Percentiles rank a stretch among this genome's conserved stretches.
Evolutionary conservation across 1,140 invertebrate species (phyloP).

Genomic region (Scaptomyza graminum): DNA sequence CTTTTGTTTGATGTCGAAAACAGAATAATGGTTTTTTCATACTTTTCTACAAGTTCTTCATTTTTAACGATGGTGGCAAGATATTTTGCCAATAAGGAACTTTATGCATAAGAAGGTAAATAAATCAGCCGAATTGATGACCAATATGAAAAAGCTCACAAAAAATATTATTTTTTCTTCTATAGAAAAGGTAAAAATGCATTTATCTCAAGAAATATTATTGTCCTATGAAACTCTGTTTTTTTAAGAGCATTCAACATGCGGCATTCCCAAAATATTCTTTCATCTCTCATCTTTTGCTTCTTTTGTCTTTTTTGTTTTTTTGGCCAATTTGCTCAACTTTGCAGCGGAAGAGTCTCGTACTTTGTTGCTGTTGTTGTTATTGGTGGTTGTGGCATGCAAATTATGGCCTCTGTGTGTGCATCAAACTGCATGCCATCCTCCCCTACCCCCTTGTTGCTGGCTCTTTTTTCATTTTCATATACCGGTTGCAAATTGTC

Average conservation of each 20-base stretch:
- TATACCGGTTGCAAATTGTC: conserved; percentile 54
- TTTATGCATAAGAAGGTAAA: no score
- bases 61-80: no score
- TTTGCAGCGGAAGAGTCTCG: not conserved
- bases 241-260: no score
- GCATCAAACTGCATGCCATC: conserved; percentile 34
- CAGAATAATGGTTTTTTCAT: not conserved
- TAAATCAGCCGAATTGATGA: no score
- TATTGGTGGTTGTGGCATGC: conserved; percentile 9
- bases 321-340: not conserved
- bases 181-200: no score
- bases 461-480: not conserved
- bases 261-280: no score
- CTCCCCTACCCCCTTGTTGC: not conserved
- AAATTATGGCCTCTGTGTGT: conserved; percentile 12
- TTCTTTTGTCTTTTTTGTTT: not conserved
- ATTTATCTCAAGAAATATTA: no score
- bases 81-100: no score
- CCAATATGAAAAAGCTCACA: no score
- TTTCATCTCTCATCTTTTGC: no score
- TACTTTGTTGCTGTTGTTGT: conserved; percentile 4
- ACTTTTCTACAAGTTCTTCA: not conserved
- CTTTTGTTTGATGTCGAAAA: conserved; percentile 27
- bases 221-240: no score
- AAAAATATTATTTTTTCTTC: no score